These are phyloP conservation scores for Prolemur simus DNA, from an alignment of 2,113 vertebrate species.

Conservation along the genomic window DNA sequence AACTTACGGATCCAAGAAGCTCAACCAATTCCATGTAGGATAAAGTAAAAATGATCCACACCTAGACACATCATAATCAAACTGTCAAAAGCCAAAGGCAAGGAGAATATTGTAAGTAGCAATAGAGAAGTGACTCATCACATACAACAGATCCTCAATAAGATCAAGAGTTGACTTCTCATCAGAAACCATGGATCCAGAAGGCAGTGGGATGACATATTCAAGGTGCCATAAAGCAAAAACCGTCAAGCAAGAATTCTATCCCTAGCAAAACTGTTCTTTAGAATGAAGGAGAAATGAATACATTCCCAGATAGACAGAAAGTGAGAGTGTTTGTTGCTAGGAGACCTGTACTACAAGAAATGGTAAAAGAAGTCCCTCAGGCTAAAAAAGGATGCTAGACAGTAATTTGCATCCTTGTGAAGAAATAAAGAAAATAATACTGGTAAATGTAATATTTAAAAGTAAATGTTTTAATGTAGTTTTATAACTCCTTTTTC, in stretches of 20 bases:
- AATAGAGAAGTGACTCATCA: not conserved
- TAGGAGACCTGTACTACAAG: not conserved
- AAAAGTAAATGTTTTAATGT: constrained; percentile 11
- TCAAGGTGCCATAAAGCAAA: not conserved
- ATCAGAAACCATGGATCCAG: not conserved
- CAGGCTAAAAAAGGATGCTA: not conserved
- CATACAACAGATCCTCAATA: not conserved
- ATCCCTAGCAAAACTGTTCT: not conserved
- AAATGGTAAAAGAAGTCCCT: not conserved
- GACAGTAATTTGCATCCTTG: not conserved
- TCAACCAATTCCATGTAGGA: not conserved
- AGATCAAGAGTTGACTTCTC: not conserved
- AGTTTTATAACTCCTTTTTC: not conserved
- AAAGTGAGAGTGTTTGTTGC: not conserved
- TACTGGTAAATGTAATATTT: not conserved
- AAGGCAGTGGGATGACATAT: not conserved
- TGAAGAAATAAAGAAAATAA: constrained; percentile 16
- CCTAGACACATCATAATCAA: not conserved
- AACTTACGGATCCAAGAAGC: not conserved
- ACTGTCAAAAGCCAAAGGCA: constrained; percentile 24
- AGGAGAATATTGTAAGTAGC: not conserved
- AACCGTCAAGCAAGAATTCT: not conserved
- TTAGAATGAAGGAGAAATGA: constrained; percentile 28
- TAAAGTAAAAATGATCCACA: not conserved
- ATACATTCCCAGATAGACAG: not conserved